Evolutionary conservation across 2,797 vertebrate genomes (phyloP).

Genomic region (Sebastes variabilis): DNA sequence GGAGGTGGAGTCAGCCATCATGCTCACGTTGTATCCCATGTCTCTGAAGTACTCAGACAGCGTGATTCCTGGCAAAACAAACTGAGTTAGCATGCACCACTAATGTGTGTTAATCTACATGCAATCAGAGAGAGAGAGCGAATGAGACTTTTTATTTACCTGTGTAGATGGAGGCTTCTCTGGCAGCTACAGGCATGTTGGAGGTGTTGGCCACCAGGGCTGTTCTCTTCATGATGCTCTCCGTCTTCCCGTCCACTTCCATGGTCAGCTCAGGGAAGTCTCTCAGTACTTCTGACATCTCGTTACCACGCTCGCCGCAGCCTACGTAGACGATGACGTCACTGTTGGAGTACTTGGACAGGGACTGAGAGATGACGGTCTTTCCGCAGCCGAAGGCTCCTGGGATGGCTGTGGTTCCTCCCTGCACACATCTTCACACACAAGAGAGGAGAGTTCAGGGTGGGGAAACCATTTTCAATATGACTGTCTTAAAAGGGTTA

Average conservation of each 20-base stretch:
- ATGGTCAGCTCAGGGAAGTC: constrained; percentile 94
- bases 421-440: constrained; percentile 91
- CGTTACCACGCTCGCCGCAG: constrained; percentile 96
- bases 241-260: constrained; percentile 95
- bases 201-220: constrained; percentile 97
- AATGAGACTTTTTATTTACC: constrained; percentile 71
- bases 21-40: constrained; percentile 98
- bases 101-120: neutral
- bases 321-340: constrained; percentile 98
- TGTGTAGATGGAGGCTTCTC: constrained; percentile 98
- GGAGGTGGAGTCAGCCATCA: constrained; percentile 99
- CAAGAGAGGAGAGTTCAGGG: neutral
- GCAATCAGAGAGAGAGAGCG: neutral
- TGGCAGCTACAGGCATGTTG: constrained; percentile 98
- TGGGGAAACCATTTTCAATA: neutral
- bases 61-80: constrained; percentile 88
- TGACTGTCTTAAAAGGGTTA: neutral
- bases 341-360: constrained; percentile 98
- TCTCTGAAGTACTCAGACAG: constrained; percentile 98
- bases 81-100: neutral
- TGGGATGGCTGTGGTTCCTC: constrained; percentile 96
- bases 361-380: constrained; percentile 97
- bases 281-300: constrained; percentile 98
- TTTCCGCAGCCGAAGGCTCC: constrained; percentile 98
- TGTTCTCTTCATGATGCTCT: constrained; percentile 99